Evolutionary conservation across 2,113 vertebrate species (phyloP), one percentile per base, ranked within the genome.

Genomic region (Paradoxurus hermaphroditus): DNA sequence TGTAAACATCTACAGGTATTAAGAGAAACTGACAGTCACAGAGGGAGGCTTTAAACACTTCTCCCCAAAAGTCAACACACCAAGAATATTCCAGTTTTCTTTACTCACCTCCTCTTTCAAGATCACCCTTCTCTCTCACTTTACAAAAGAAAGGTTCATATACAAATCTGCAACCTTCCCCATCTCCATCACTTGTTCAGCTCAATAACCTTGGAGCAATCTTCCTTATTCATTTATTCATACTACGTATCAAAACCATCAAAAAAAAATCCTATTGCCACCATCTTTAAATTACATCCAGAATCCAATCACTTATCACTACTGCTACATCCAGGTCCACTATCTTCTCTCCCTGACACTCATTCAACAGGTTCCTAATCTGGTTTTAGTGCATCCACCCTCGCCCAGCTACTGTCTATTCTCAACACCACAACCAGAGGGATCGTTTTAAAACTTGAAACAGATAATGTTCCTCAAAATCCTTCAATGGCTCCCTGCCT

Each of bases 311-410:
- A 53, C 41, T 88, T 88, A 77, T 68, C 21, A 83, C 12, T 65
- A 72, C 11, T 72, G 31, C 63, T 65, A 86, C 44, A 39, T 21
- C 15, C 68, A 88, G 27, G 31, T 65, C 85, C 36, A 73, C 85
- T 81, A 72, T 53, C 65, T 46, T 36, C 63, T 65, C 62, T 72
- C 46, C 34, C 49, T 49, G 49, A 21, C 68, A 84, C 68, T 77
- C 84, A 67, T 96, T 96, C 21, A 94, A 77, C 4, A 87, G 49
- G 18, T 92, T 70, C 49, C 78, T 92, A 78, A 92, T 72, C 70
- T 68, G 41, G 27, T 44, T 1, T 92, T 70, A 87, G 59, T 53
- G 21, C 4, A 78, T 36, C 36, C 34, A 78, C 7, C 41, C 49
- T 78, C 77, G 19, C 34, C 10, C 44, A n/a, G 4, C 34, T 77